These are phyloP conservation scores for Helobdella robusta DNA, from an alignment of 2,888 invertebrate genomes.

Conservation along the genomic window DNA sequence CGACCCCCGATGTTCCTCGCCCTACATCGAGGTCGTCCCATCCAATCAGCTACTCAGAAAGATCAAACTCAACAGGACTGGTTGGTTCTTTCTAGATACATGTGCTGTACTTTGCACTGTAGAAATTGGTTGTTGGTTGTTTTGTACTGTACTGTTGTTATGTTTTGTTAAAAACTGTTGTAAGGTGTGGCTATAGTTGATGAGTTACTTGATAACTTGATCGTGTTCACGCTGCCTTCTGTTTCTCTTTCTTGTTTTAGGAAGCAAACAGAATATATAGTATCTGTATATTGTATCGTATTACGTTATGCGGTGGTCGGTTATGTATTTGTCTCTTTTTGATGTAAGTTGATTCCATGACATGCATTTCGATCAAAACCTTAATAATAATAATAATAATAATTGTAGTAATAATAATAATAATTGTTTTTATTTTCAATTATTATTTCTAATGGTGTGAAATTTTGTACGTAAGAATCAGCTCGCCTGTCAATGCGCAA, in stretches of 20 bases:
- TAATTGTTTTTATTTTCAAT: background rate
- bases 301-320: no score
- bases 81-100: slow-evolving; percentile 31
- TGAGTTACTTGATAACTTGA: no score
- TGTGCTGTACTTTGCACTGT: background rate
- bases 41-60: slow-evolving; percentile 38
- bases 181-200: no score
- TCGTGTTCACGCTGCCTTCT: no score
- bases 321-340: no score
- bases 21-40: slow-evolving; percentile 50
- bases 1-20: slow-evolving; percentile 77
- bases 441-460: background rate
- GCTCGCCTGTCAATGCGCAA: slow-evolving; percentile 31
- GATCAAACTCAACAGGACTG: slow-evolving; percentile 39
- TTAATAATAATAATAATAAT: background rate
- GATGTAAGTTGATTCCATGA: no score
- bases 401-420: background rate
- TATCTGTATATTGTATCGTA: no score
- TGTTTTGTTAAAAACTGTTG: no score
- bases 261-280: no score
- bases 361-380: no score
- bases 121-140: background rate
- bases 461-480: slow-evolving; percentile 30
- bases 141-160: no score
- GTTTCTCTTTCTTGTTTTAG: no score